Base-by-base conservation (phyloP, 2,113 vertebrate species). In the Poeciliopsis retropinna region DNA sequence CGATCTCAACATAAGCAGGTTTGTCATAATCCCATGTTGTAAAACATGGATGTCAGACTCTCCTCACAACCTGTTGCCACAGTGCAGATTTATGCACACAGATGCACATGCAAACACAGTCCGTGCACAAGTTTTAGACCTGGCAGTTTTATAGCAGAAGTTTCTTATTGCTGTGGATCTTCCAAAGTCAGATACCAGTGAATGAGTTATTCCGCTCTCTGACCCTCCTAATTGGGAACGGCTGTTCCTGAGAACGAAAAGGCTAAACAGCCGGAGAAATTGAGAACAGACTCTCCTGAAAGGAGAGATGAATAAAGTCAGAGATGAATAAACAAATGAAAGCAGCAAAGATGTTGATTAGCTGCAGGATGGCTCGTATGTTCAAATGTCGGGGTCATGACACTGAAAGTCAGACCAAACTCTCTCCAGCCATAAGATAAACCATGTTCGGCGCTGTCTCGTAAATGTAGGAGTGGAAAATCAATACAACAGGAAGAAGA, bases 211-310 rank as follows among this genome's bases (percentile, higher is more conserved):
- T 93, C 86, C 47, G 81, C 89, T 89, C 88, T 87, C 78, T 91
- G 91, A 91, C 91, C 90, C 87, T 86, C 84, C 86, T 95, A 94
- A 94, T 94, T 94, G 91, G 90, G 90, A 95, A 89, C 75, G 90
- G 91, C 92, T 95, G 94, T 88, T 80, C 64, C 87, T 83, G 84
- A 83, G 76, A 67, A 73, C 66, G 63, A 78, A 63, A 17, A 67
- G 67, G 83, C 79, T 61, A 70, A 80, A 72, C 64, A 80, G 85
- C 76, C 57, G 60, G 69, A 44, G 54, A 78, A 70, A 63, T 71
- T 68, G 60, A 70, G 64, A 74, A 72, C 72, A 72, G 73, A 83
- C 82, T 81, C 51, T 71, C 60, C 34, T 57, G 78, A 72, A 75
- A 79, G 67, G 67, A 44, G n/a, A n/a, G n/a, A n/a, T n/a, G n/a